Evolutionary conservation across 2,797 vertebrate species (phyloP).

Genomic region (Chaunax sp.): DNA sequence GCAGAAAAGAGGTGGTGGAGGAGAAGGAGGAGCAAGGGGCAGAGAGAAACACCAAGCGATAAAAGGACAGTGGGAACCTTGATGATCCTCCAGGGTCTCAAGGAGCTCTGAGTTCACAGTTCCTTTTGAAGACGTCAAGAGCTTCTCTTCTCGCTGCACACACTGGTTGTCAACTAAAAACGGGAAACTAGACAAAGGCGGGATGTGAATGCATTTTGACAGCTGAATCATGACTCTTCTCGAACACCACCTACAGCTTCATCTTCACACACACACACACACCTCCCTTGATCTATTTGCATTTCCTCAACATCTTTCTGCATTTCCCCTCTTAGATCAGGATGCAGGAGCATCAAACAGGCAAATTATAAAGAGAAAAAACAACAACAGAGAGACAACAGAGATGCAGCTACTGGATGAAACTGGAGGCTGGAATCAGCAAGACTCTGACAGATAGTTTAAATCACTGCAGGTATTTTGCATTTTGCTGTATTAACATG

Average conservation of each 20-base stretch:
- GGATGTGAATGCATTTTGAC: constrained; percentile 29
- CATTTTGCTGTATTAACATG: constrained; percentile 54
- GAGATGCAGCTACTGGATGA: neutral
- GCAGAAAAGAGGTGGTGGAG: constrained; percentile 20
- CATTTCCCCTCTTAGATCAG: constrained; percentile 27
- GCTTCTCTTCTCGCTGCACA: constrained; percentile 29
- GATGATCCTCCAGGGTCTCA: constrained; percentile 69
- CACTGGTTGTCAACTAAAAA: constrained; percentile 56
- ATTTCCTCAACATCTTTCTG: constrained; percentile 23
- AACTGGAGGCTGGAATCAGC: constrained; percentile 14
- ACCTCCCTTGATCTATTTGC: constrained; percentile 23
- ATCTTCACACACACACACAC: neutral
- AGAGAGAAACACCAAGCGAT: constrained; percentile 43
- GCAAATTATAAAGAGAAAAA: constrained; percentile 21
- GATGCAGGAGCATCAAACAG: constrained; percentile 4
- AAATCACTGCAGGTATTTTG: constrained; percentile 43
- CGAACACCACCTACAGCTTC: constrained; percentile 34
- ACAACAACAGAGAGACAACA: constrained; percentile 19
- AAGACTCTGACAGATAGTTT: constrained; percentile 12
- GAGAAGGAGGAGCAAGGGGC: constrained; percentile 37
- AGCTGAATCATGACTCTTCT: constrained; percentile 30
- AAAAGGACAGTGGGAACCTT: constrained; percentile 69
- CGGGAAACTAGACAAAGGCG: constrained; percentile 31
- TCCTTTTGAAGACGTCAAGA: constrained; percentile 68
- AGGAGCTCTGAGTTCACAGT: constrained; percentile 72